Base-by-base conservation (phyloP, 2,113 vertebrate species). In the Carettochelys insculpta region DNA sequence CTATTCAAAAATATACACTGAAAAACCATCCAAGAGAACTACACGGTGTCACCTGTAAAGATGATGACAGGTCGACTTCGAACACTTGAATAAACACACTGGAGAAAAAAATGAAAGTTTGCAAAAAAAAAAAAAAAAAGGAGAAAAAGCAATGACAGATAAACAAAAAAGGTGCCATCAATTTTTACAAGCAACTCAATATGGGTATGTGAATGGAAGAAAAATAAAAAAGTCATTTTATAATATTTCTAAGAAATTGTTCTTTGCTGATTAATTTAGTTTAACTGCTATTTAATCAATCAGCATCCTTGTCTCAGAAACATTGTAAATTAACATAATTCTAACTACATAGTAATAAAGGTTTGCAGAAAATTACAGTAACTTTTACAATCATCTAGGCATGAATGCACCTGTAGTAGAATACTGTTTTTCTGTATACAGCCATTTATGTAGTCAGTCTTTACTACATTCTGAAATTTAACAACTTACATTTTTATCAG, bases 1-100 rank as follows among this genome's bases (percentile, higher is more conserved):
- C 77, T 79, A 61, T 76, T 95, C 84, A 97, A 96, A 81, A 96
- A 27, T 73, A 87, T 13, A 85, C 73, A 92, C 73, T 73, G 38
- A 29, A 89, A n/a, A 94, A 93, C 6, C 11, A 79, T 87, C 65
- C 47, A 94, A 96, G 85, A 82, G 95, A 90, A 56, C 11, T 80
- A 83, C 58, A 90, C 45, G 54, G 52, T 48, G 47, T 51, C 88
- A 16, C 88, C 82, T 93, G 85, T 82, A 96, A 83, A 78, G 85
- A 91, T 8, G 83, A 84, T 71, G 71, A 90, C 93, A 95, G 92
- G 83, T 89, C 83, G 45, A 94, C 48, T 61, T 5, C 54, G 75
- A 94, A 68, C 56, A 51, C 58, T 82, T 92, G n/a, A 73, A 94
- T 6, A 96, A 96, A 53, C 3, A 1, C 34, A 89, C 10, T 86